A percentile compares a stretch with the other conserved stretches of the same genome.
Evolutionary conservation across 2,797 vertebrate genomes (phyloP).

Genomic region (Jordanella pulchra): DNA sequence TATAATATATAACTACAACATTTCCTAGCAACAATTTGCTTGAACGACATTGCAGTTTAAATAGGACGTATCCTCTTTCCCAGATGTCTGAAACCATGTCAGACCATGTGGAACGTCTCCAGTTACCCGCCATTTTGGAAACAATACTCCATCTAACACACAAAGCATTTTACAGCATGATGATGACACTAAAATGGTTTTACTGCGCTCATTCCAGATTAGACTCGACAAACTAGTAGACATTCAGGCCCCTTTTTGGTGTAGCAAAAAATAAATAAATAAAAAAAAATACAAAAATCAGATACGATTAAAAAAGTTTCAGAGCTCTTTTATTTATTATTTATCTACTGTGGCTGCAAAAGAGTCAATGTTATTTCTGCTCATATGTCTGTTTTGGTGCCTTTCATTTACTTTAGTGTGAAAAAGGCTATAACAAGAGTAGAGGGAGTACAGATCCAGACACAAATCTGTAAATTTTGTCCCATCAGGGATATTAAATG

Average conservation of each 20-base stretch:
- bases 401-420: constrained; percentile 5
- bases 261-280: background rate
- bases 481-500: constrained; percentile 6
- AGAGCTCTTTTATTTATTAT: constrained; percentile 8
- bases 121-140: constrained; percentile 28
- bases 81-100: background rate
- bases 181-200: too few relatives aligned
- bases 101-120: constrained; percentile 20
- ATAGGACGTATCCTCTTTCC: constrained; percentile 43
- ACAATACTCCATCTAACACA: constrained; percentile 12
- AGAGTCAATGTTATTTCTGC: background rate
- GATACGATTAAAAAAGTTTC: background rate
- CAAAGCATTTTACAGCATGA: constrained; percentile 6
- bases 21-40: constrained; percentile 23
- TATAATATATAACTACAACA: background rate
- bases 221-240: constrained; percentile 6
- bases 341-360: background rate
- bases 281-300: too few relatives aligned
- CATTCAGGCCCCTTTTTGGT: constrained; percentile 4
- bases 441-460: background rate
- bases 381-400: constrained; percentile 2
- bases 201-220: constrained; percentile 3
- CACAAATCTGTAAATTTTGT: background rate
- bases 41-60: constrained; percentile 19
- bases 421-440: background rate